Evolutionary conservation across 2,113 vertebrate species (phyloP), one percentile per base, ranked within the genome.

Genomic region (Nematolebias whitei): DNA sequence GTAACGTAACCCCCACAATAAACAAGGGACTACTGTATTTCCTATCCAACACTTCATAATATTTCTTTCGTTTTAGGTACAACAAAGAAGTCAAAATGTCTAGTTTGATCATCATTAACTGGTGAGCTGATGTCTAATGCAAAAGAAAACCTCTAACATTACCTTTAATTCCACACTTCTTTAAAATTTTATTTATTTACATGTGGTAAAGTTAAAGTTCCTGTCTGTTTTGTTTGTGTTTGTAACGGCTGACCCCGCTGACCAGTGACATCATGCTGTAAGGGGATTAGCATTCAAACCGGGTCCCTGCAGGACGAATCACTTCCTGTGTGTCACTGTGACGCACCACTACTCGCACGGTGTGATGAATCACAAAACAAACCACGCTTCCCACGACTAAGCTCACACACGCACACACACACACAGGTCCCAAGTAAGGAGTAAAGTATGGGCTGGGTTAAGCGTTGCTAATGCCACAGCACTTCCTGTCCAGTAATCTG

Each of bases 401-500:
- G 53, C 24, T 45, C 51, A 80, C 71, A 85, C 69, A 80, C 54
- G 63, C 53, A 70, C 72, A 61, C 60, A 71, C 62, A 66, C 23
- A 74, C 52, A 64, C 20, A 35, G 51, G 65, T 80, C 74, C 56
- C 66, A 76, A 84, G 79, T 79, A 78, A 82, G 74, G 77, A 89
- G 69, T 67, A 86, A 84, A 74, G 76, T 84, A 60, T 59, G 76
- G 86, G 67, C 64, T 69, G 75, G 85, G 86, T 85, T 87, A 80
- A 89, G 88, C 75, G 59, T 84, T 68, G n/a, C 79, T 91, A 91
- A 91, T 89, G 70, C 83, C 76, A 68, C 29, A 70, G 67, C 57
- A 70, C 89, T 91, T 93, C 91, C 91, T 91, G 88, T 83, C 75
- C 79, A 78, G 50, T 91, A 89, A 93, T 85, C 90, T 87, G 79